phyloP scores from a whole-genome alignment of 2,113 vertebrate species.

The Pelecanoides urinatrix region DNA sequence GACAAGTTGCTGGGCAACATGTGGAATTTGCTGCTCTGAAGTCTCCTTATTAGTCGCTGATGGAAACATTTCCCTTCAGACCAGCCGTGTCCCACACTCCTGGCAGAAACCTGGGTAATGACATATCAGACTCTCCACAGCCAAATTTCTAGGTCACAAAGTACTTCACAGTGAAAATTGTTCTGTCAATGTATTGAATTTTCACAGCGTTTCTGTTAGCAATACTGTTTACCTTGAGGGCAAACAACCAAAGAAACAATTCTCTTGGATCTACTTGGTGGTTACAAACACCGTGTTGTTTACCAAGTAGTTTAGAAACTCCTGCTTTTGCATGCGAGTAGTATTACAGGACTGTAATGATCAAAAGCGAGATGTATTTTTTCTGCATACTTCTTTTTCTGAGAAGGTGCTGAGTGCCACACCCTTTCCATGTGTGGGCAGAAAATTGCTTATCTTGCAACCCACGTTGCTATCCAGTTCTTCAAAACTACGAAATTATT shows the following conservation, averaged over 20 bases:
- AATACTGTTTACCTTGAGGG: not conserved
- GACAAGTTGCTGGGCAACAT: not conserved
- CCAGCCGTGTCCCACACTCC: not conserved
- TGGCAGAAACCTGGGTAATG: not conserved
- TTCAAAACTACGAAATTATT: not conserved
- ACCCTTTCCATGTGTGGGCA: not conserved
- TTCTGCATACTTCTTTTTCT: not conserved
- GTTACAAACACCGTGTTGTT: not conserved
- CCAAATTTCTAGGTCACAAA: not conserved
- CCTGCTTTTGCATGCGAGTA: not conserved
- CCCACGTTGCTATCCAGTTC: not conserved
- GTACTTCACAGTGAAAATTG: slow-evolving; percentile 16
- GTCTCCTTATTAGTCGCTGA: not conserved
- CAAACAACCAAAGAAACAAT: not conserved
- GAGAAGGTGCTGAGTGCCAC: not conserved
- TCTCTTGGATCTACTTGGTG: not conserved
- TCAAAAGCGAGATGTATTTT: not conserved
- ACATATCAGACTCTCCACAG: not conserved
- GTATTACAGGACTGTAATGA: not conserved
- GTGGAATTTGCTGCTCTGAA: not conserved
- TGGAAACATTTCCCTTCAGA: not conserved
- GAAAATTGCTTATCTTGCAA: not conserved
- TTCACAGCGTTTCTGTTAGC: not conserved
- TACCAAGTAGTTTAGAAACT: not conserved
- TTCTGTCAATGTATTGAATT: slow-evolving; percentile 42